Evolutionary conservation across 2,888 invertebrate species (phyloP).

Genomic region (Eristalis arbustorum): DNA sequence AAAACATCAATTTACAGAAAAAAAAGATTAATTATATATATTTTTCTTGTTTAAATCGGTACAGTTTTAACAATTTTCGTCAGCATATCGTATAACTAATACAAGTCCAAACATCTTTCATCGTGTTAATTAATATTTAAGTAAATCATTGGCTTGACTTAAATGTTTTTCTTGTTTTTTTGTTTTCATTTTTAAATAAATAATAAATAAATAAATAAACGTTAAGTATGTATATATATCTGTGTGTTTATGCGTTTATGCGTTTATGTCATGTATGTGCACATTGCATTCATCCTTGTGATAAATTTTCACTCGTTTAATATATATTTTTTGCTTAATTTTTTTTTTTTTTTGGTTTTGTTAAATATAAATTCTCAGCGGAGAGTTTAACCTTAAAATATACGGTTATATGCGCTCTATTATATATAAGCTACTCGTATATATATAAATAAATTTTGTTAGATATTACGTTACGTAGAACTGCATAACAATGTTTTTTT

Average conservation of each 20-base stretch:
- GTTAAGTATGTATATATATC: not conserved
- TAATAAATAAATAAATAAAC: not conserved
- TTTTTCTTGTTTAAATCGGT: not conserved
- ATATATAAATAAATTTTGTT: constrained; percentile 44
- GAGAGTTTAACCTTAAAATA: not conserved
- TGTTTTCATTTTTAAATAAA: not conserved
- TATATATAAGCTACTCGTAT: constrained; percentile 55
- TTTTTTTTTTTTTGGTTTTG: not conserved
- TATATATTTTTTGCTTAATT: too few relatives aligned
- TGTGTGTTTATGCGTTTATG: not conserved
- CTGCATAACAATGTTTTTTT: not conserved
- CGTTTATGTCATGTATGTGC: not conserved
- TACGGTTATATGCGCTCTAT: constrained; percentile 11
- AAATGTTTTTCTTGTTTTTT: too few relatives aligned
- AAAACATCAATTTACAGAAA: constrained; percentile 3
- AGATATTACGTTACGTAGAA: not conserved
- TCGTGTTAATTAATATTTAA: constrained; percentile 23
- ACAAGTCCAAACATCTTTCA: constrained; percentile 20
- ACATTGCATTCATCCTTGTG: too few relatives aligned
- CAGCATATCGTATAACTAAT: constrained; percentile 1
- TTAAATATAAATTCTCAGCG: not conserved
- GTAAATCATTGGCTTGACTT: not conserved
- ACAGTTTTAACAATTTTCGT: not conserved
- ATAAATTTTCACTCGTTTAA: too few relatives aligned
- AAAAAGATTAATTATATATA: not conserved